These are phyloP conservation scores for Neotoma lepida DNA, from an alignment of 2,113 vertebrate genomes.

Conservation along the genomic window DNA sequence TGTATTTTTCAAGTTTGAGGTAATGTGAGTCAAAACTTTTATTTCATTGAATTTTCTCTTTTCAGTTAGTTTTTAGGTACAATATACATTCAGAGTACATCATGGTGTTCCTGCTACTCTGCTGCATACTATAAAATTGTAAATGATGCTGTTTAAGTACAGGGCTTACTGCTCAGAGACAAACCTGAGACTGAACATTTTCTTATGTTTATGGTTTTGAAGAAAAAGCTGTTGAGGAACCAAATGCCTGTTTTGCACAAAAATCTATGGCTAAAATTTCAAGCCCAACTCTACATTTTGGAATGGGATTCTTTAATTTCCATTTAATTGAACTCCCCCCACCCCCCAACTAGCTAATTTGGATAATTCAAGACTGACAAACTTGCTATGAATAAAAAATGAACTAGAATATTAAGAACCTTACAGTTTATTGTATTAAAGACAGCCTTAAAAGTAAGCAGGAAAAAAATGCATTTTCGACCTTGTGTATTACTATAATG, in stretches of 20 bases:
- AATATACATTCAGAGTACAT: neutral
- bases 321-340: neutral
- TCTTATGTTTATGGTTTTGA: conserved; percentile 47
- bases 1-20: conserved; percentile 17
- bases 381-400: conserved; percentile 35
- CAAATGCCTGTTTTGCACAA: conserved; percentile 14
- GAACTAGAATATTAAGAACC: conserved; percentile 8
- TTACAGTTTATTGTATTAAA: conserved; percentile 28
- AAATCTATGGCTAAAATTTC: conserved; percentile 50
- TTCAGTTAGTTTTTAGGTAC: conserved; percentile 44
- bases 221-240: conserved; percentile 55
- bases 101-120: conserved; percentile 36
- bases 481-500: conserved; percentile 32
- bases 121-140: neutral
- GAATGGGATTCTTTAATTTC: conserved; percentile 13
- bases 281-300: conserved; percentile 58
- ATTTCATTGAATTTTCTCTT: conserved; percentile 43
- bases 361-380: conserved; percentile 14
- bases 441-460: conserved; percentile 46
- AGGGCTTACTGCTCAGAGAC: conserved; percentile 39
- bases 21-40: conserved; percentile 31
- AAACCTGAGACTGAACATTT: conserved; percentile 36
- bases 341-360: conserved; percentile 40
- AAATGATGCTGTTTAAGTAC: conserved; percentile 41
- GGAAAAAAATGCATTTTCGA: conserved; percentile 29